phyloP scores from a whole-genome alignment of 2,888 invertebrate species.

The Drosophila gaucha region DNA sequence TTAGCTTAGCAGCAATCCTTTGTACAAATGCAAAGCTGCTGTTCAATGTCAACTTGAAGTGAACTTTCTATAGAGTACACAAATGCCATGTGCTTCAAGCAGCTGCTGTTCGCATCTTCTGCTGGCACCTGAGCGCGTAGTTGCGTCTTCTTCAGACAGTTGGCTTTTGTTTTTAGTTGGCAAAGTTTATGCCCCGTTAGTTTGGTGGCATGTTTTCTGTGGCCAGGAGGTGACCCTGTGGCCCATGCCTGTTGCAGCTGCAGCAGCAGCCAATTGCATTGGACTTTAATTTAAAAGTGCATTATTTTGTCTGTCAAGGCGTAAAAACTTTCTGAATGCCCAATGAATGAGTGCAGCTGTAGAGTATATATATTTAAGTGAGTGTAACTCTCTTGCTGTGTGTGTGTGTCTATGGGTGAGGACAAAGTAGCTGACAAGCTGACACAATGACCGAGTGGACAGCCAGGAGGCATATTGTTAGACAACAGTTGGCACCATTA shows the following conservation, averaged over 20 bases:
- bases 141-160: conserved; percentile 31
- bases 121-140: conserved; percentile 29
- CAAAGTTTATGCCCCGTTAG: conserved; percentile 34
- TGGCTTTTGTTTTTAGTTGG: conserved; percentile 50
- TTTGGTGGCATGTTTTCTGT: conserved; percentile 24
- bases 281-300: conserved; percentile 54
- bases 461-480: conserved; percentile 50
- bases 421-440: conserved; percentile 48
- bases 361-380: not conserved
- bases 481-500: conserved; percentile 70
- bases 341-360: conserved; percentile 10
- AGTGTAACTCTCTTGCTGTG: not conserved
- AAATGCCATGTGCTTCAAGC: conserved; percentile 25
- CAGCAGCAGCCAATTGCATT: conserved; percentile 41
- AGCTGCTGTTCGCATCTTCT: conserved; percentile 3
- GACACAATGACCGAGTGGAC: conserved; percentile 68
- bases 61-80: conserved; percentile 12
- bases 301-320: conserved; percentile 44
- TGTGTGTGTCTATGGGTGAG: not conserved
- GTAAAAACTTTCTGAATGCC: conserved; percentile 20
- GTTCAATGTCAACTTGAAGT: conserved; percentile 17
- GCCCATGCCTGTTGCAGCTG: conserved; percentile 17
- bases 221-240: conserved; percentile 7
- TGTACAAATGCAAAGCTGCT: conserved; percentile 2
- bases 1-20: not conserved